These are phyloP conservation scores for Ictalurus furcatus DNA, from an alignment of 2,113 vertebrate species.

Conservation along the genomic window DNA sequence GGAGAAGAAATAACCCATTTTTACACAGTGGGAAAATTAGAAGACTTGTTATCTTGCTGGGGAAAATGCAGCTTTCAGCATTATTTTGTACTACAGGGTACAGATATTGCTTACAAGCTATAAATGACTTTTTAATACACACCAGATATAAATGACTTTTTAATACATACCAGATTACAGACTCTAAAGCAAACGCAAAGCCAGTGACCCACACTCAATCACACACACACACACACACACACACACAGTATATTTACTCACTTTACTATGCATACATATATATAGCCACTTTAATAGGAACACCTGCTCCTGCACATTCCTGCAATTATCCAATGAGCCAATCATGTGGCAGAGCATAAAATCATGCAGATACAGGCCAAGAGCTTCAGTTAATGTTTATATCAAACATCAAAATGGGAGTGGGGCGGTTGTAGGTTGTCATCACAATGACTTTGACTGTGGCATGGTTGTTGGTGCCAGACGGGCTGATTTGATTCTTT, in stretches of 20 bases:
- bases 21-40: slow-evolving; percentile 49
- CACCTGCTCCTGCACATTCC: background rate
- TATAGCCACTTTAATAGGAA: background rate
- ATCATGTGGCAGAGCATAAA: background rate
- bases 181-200: slow-evolving; percentile 45
- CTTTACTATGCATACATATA: no score
- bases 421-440: no score
- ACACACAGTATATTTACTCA: no score
- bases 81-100: slow-evolving; percentile 43
- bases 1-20: slow-evolving; percentile 51
- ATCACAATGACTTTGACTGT: background rate
- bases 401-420: background rate
- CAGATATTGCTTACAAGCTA: slow-evolving; percentile 61
- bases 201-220: slow-evolving; percentile 19
- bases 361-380: background rate
- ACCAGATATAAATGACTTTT: slow-evolving; percentile 54
- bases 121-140: slow-evolving; percentile 55
- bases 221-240: background rate
- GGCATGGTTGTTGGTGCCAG: background rate
- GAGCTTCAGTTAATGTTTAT: background rate
- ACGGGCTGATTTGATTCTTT: background rate
- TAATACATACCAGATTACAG: slow-evolving; percentile 52
- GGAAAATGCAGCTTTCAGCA: slow-evolving; percentile 65
- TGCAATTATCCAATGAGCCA: background rate
- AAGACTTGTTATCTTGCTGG: slow-evolving; percentile 63